Conservation (phyloP, 2,888 invertebrate species). For the Trissonchulus latispiculum region DNA sequence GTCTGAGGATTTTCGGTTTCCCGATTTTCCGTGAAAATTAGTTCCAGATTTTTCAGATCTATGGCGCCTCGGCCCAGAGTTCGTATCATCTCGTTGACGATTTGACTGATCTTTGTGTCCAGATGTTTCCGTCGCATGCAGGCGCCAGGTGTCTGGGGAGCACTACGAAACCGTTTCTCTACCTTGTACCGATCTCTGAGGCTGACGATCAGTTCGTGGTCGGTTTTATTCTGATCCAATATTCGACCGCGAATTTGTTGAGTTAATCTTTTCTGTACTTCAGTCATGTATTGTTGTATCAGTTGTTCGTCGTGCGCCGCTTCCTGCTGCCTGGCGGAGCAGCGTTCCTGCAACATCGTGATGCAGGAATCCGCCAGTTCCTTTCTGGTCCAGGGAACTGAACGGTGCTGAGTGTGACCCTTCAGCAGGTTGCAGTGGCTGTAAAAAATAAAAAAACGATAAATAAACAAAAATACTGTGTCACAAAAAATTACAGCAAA, state of each 20-base stretch:
- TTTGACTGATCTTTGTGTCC: background rate
- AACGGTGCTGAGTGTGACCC: slow-evolving; percentile 21
- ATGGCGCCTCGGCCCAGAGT: too few species aligned
- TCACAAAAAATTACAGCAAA: too few species aligned
- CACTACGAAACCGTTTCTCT: background rate
- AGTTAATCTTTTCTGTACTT: slow-evolving; percentile 11
- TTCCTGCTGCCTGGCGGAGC: background rate
- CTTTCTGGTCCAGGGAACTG: background rate
- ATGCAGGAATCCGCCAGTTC: slow-evolving; percentile 10
- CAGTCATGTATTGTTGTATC: slow-evolving; percentile 7
- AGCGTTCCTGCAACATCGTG: background rate
- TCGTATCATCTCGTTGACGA: background rate
- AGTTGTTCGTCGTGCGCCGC: slow-evolving; percentile 13
- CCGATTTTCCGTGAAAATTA: too few species aligned
- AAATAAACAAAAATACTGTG: too few species aligned
- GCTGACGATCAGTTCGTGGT: background rate
- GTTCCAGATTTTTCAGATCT: too few species aligned
- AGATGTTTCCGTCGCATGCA: background rate
- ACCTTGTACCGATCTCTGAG: background rate
- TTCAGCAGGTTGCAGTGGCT: slow-evolving; percentile 20
- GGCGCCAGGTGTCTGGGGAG: background rate
- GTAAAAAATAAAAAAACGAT: slow-evolving; percentile 9
- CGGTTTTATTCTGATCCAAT: background rate
- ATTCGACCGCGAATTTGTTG: background rate
- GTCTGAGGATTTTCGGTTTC: background rate